Base-by-base conservation (phyloP, 1,140 invertebrate genomes). In the Hyles vespertilio region DNA sequence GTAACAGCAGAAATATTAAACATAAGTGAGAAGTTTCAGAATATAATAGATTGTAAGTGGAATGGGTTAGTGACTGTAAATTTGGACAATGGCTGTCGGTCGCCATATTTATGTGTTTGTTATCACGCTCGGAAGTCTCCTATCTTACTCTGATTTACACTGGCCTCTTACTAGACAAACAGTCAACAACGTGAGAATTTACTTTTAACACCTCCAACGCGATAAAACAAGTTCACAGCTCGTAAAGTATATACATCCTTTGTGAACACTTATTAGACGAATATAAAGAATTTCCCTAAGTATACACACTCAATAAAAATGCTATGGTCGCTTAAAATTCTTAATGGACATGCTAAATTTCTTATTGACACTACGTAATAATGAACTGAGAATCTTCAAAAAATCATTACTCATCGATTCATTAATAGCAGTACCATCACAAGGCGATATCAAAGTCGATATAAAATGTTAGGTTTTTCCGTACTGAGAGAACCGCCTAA, bases 61-160 rank as follows among this genome's bases (percentile, higher is more conserved):
- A 64, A 71, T 59, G 66, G 65, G 59, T 72, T 68, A 67, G 58
- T 62, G 72, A 60, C 69, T 62, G 72, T 77, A 77, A 74, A 74
- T 77, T 77, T 69, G 66, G 70, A 75, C 77, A 77, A 77, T 75
- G 67, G 74, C 67, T 59, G 63, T 48, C 65, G 64, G 65, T 67
- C 67, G 66, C 63, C 66, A 62, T 79, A 79, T 79, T 79, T 79
- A 79, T 79, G 77, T 75, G 77, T 79, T 77, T 79, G 77, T 79
- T 79, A 79, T 79, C 77, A 77, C 66, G 59, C 59, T 69, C 67
- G 67, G 69, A 70, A 77, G 70, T 73, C 70, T 70, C 67, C 68
- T 70, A 72, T 74, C 72, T 72, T 63, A 70, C 69, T 63, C 69
- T 75, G 72, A 79, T 79, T 74, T 77, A 74, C 74, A 70, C 71